Conservation (phyloP, 2,888 invertebrate species). For the Diabrotica balteata region DNA sequence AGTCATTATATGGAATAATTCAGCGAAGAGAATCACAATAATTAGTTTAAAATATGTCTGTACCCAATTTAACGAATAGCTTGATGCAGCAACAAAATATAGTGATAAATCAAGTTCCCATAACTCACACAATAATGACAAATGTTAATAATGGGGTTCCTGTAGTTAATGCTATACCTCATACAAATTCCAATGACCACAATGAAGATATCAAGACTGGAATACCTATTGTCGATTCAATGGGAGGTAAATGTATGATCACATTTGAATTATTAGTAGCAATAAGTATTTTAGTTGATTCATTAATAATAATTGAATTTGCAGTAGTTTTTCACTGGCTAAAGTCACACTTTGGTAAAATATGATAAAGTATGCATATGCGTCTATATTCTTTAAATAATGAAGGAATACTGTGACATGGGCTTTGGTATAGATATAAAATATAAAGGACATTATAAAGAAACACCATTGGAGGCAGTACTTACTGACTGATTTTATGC, state of each 20-base stretch:
- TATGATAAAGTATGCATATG: too few species aligned
- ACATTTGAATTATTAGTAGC: not conserved
- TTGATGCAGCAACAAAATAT: constrained; percentile 40
- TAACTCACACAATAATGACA: constrained; percentile 46
- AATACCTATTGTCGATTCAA: constrained; percentile 48
- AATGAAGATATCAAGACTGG: constrained; percentile 49
- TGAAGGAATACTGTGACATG: too few species aligned
- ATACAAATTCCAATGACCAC: constrained; percentile 43
- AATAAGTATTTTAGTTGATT: constrained; percentile 2
- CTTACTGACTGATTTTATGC: too few species aligned
- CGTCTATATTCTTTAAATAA: too few species aligned
- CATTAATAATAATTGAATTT: not conserved
- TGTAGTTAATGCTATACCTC: constrained; percentile 50
- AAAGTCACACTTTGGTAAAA: too few species aligned
- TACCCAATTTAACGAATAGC: constrained; percentile 39
- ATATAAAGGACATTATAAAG: too few species aligned
- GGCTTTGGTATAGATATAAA: too few species aligned
- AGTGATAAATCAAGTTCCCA: constrained; percentile 39
- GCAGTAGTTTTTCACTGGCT: not conserved
- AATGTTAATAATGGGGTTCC: constrained; percentile 55
- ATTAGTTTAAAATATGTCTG: constrained; percentile 30
- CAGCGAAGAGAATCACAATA: too few species aligned
- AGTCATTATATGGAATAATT: not conserved
- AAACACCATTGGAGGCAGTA: too few species aligned
- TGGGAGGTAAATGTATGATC: constrained; percentile 30